These are phyloP conservation scores for Poecilia picta DNA, from an alignment of 2,797 vertebrate species.

Conservation along the genomic window DNA sequence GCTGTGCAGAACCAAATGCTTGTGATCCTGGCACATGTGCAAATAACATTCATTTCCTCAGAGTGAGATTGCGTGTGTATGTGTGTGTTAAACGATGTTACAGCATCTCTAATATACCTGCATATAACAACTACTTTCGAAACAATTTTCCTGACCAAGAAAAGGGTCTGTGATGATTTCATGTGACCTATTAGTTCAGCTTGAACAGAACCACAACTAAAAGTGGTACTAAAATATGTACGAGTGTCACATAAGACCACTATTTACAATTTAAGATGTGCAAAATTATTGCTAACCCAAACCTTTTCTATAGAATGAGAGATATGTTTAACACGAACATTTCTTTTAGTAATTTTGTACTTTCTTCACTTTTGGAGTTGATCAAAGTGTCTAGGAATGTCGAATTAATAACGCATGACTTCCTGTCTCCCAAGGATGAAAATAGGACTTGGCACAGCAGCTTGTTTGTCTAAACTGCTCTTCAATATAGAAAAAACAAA, in stretches of 20 bases:
- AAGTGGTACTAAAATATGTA: not conserved
- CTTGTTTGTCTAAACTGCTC: not conserved
- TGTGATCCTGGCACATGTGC: not conserved
- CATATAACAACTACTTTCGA: not conserved
- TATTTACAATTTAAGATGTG: not conserved
- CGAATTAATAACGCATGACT: not conserved
- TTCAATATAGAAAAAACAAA: not conserved
- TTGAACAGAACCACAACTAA: not conserved
- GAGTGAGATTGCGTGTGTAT: not conserved
- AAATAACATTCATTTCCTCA: not conserved
- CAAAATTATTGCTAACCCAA: not conserved
- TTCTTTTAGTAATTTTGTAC: not conserved
- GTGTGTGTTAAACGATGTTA: not conserved
- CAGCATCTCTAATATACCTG: not conserved
- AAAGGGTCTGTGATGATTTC: not conserved
- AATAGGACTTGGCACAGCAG: not conserved
- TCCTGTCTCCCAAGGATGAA: not conserved
- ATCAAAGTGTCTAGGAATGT: constrained; percentile 2
- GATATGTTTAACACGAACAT: not conserved
- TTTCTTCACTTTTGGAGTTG: not conserved
- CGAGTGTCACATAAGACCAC: not conserved
- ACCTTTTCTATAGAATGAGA: not conserved
- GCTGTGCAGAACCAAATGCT: no score
- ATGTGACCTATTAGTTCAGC: not conserved
- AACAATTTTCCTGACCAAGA: not conserved